phyloP scores from a whole-genome alignment of 2,888 invertebrate species.

The Laspeyria flexula region DNA sequence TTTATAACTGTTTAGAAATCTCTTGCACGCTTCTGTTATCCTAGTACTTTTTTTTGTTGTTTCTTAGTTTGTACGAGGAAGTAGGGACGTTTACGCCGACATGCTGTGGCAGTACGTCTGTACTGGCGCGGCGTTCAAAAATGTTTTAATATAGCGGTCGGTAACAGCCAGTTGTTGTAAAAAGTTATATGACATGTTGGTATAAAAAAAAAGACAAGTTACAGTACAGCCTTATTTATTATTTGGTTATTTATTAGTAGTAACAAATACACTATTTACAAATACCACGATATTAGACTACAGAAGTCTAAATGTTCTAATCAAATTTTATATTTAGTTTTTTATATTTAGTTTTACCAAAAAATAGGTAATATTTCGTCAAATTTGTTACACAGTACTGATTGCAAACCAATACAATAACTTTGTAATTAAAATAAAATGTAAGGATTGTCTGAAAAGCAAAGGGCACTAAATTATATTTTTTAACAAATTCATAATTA shows the following conservation, averaged over 20 bases:
- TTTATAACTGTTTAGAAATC: no score
- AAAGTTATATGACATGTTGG: no score
- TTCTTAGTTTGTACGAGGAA: no score
- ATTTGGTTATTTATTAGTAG: conserved; percentile 72
- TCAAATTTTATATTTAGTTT: conserved; percentile 27
- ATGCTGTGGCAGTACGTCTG: no score
- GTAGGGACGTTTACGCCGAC: no score
- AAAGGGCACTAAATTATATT: conserved; percentile 20
- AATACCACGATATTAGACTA: conserved; percentile 67
- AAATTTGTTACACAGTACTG: conserved; percentile 25
- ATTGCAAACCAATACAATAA: conserved; percentile 31
- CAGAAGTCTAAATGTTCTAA: conserved; percentile 46
- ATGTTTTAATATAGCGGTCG: no score
- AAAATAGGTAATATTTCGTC: conserved; percentile 36
- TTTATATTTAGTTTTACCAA: no score
- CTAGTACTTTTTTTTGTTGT: no score
- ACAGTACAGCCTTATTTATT: conserved; percentile 68
- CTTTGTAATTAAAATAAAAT: conserved; percentile 26
- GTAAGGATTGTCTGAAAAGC: conserved; percentile 24
- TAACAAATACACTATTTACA: conserved; percentile 78
- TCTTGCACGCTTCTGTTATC: no score
- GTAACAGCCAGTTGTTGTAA: no score
- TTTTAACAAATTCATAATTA: conserved; percentile 15
- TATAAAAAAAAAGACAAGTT: conserved; percentile 43
- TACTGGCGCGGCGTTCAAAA: no score